These are phyloP conservation scores for Leucoma salicis DNA, from an alignment of 2,888 invertebrate species.

Conservation along the genomic window DNA sequence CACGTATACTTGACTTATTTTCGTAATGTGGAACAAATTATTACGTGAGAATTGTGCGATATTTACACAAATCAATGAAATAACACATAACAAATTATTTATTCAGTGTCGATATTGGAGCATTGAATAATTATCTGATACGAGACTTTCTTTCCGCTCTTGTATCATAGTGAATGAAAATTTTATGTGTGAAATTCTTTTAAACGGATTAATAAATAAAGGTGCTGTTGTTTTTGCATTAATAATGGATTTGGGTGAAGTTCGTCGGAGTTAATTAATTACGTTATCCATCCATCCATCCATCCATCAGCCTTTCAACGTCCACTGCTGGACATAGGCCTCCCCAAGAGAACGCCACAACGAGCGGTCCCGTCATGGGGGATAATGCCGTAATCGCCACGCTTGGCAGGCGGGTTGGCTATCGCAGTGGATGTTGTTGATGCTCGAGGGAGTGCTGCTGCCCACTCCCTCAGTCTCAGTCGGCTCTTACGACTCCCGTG, in stretches of 20 bases:
- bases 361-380: too few species aligned
- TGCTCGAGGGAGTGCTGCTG: too few species aligned
- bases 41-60: neutral
- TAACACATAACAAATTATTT: neutral
- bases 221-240: neutral
- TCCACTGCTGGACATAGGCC: too few species aligned
- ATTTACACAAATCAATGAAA: conserved; percentile 1
- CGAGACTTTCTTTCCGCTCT: conserved; percentile 5
- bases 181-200: neutral
- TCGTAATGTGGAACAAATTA: neutral
- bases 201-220: neutral
- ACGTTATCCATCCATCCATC: too few species aligned
- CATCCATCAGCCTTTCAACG: too few species aligned
- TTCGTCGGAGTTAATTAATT: too few species aligned
- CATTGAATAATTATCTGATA: neutral
- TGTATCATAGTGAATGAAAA: neutral
- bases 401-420: too few species aligned
- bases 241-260: neutral
- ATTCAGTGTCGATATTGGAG: neutral
- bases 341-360: too few species aligned
- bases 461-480: too few species aligned
- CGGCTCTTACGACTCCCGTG: too few species aligned
- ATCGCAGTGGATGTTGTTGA: too few species aligned
- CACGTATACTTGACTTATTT: neutral
- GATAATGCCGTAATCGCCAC: too few species aligned